phyloP scores from a whole-genome alignment of 2,797 vertebrate genomes.

The Sebastes diploproa region DNA sequence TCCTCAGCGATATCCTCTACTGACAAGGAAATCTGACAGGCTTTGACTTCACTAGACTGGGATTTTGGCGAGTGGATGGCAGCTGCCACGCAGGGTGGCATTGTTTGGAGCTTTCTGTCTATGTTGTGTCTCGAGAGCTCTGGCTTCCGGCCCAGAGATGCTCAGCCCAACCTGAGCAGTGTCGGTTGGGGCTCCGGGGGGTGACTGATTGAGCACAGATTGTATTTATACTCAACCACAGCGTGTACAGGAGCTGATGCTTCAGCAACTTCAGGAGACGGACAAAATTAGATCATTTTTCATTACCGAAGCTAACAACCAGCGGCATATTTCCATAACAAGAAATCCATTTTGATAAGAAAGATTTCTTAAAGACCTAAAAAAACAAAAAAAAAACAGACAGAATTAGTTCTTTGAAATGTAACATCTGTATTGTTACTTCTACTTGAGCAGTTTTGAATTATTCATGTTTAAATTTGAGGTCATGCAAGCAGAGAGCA shows the following conservation, averaged over 20 bases:
- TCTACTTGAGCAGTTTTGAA: conserved; percentile 34
- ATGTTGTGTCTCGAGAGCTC: conserved; percentile 45
- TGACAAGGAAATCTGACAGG: conserved; percentile 19
- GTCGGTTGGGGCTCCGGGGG: conserved; percentile 37
- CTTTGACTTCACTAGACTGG: conserved; percentile 32
- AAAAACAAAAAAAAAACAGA: conserved; percentile 1
- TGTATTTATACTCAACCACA: conserved; percentile 54
- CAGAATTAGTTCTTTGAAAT: conserved; percentile 21
- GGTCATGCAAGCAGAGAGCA: conserved; percentile 19
- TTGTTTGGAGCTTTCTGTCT: conserved; percentile 58
- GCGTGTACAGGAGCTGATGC: conserved; percentile 40
- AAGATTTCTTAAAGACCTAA: background rate
- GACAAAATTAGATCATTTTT: conserved; percentile 50
- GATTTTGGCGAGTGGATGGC: conserved; percentile 29
- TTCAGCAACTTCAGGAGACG: conserved; percentile 38
- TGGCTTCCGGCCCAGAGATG: conserved; percentile 67
- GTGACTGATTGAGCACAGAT: conserved; percentile 58
- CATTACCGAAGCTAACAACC: conserved; percentile 32
- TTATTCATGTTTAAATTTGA: conserved; percentile 47
- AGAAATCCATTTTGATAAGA: conserved; percentile 5
- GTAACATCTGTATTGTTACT: conserved; percentile 29
- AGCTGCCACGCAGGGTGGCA: conserved; percentile 54
- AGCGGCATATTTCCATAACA: background rate
- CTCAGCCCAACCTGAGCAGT: conserved; percentile 51
- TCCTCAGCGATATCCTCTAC: background rate